Percentiles rank a stretch among this genome's conserved stretches.
phyloP scores from a whole-genome alignment of 2,888 invertebrate genomes.

The Bugulina stolonifera region DNA sequence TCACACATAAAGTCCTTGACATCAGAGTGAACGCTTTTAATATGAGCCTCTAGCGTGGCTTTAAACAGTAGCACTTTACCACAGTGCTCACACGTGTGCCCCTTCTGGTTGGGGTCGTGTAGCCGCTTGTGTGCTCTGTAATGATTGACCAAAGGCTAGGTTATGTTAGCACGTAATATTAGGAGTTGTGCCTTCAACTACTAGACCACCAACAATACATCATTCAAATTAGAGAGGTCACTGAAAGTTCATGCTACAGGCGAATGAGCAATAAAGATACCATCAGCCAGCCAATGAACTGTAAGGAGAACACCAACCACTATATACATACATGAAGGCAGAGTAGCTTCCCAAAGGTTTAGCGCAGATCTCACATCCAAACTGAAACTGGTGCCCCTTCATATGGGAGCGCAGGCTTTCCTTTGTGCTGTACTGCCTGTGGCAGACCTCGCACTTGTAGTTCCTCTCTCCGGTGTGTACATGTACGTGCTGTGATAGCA shows the following conservation, averaged over 20 bases:
- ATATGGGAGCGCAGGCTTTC: slow-evolving; percentile 32
- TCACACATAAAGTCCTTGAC: slow-evolving; percentile 24
- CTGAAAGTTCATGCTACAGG: too few relatives aligned
- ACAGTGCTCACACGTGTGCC: slow-evolving; percentile 32
- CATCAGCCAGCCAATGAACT: too few relatives aligned
- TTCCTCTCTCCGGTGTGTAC: slow-evolving; percentile 24
- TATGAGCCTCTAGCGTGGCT: slow-evolving; percentile 27
- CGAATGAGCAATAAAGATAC: too few relatives aligned
- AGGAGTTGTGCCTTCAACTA: too few relatives aligned
- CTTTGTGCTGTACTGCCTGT: slow-evolving; percentile 31
- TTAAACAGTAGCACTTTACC: slow-evolving; percentile 31
- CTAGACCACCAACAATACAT: too few relatives aligned
- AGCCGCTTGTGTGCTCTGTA: slow-evolving; percentile 33
- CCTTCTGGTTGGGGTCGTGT: slow-evolving; percentile 32
- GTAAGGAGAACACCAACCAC: too few relatives aligned
- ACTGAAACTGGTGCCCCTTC: slow-evolving; percentile 33
- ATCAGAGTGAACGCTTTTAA: slow-evolving; percentile 18
- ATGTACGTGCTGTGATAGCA: slow-evolving; percentile 18
- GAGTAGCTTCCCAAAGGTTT: slow-evolving; percentile 34
- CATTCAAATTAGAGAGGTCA: too few relatives aligned
- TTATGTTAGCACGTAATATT: too few relatives aligned
- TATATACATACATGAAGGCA: slow-evolving; percentile 33
- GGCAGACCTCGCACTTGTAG: slow-evolving; percentile 28
- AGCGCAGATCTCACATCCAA: slow-evolving; percentile 33
- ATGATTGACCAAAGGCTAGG: not conserved